These are phyloP conservation scores for Hydrophis major DNA, from an alignment of 2,797 vertebrate species.

Conservation along the genomic window DNA sequence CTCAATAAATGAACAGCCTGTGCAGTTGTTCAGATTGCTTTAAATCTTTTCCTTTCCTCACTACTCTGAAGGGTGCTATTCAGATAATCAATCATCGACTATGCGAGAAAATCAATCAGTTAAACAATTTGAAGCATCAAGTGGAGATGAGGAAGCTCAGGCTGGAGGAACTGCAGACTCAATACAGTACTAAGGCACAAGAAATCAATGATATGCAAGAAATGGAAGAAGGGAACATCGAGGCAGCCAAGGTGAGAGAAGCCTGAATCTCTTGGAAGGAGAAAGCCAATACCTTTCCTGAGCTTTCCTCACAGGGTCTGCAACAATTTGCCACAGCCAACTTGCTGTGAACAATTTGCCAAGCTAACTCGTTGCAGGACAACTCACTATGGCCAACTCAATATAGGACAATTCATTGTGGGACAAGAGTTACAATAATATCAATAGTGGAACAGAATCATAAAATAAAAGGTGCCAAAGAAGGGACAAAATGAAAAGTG, in stretches of 20 bases:
- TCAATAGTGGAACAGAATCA: too few relatives aligned
- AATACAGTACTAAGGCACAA: slow-evolving; percentile 62
- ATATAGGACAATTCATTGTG: too few relatives aligned
- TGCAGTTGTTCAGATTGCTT: background rate
- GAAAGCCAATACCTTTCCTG: too few relatives aligned
- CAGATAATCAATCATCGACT: slow-evolving; percentile 74
- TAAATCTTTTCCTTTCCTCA: background rate
- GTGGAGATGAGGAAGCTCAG: slow-evolving; percentile 61
- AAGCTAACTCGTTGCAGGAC: too few relatives aligned
- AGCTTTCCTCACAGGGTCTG: background rate
- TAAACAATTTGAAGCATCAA: slow-evolving; percentile 77
- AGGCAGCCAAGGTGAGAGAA: slow-evolving; percentile 71
- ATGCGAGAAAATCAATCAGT: slow-evolving; percentile 74
- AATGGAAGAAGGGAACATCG: slow-evolving; percentile 39
- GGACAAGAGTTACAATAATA: too few relatives aligned
- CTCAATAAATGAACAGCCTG: background rate
- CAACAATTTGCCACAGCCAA: too few relatives aligned
- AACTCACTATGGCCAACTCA: too few relatives aligned
- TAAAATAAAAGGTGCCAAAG: too few relatives aligned
- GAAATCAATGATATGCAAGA: slow-evolving; percentile 26
- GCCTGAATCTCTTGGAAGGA: background rate
- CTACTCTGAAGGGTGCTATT: slow-evolving; percentile 69
- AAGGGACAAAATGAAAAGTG: too few relatives aligned
- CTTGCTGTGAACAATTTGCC: too few relatives aligned
- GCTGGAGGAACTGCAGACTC: slow-evolving; percentile 70